phyloP scores from a whole-genome alignment of 2,888 invertebrate species.

The Torymus auratus region DNA sequence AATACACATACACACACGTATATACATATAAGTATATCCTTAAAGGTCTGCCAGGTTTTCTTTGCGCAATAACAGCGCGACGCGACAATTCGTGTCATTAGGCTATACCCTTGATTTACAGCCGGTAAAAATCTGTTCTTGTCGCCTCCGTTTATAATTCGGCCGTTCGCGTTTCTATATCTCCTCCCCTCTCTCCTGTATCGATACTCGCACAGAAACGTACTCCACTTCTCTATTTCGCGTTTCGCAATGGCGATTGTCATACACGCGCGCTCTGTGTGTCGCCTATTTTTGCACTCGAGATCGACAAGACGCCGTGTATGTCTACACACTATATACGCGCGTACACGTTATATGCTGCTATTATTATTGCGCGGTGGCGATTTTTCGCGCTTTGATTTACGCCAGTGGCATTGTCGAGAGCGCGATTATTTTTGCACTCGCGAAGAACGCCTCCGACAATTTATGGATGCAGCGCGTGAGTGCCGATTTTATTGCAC shows the following conservation, averaged over 20 bases:
- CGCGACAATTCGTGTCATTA: slow-evolving; percentile 50
- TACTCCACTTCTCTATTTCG: background rate
- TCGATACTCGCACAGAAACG: too few relatives aligned
- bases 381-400: slow-evolving; percentile 39
- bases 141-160: slow-evolving; percentile 30
- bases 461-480: slow-evolving; percentile 12
- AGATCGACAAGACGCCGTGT: background rate
- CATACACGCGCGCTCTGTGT: slow-evolving; percentile 22
- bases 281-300: slow-evolving; percentile 2
- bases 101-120: slow-evolving; percentile 56
- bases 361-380: background rate
- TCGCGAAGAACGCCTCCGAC: background rate
- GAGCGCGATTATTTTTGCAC: slow-evolving; percentile 19
- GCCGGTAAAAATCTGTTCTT: slow-evolving; percentile 30
- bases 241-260: slow-evolving; percentile 34
- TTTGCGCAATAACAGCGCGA: slow-evolving; percentile 46
- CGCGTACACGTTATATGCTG: too few relatives aligned
- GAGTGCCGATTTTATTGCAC: too few relatives aligned
- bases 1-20: background rate
- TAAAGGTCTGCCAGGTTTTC: slow-evolving; percentile 19
- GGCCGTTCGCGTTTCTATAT: background rate
- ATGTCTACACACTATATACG: background rate
- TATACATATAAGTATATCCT: slow-evolving; percentile 2
- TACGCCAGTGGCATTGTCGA: slow-evolving; percentile 40
- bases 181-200: too few relatives aligned